Percentiles rank a stretch among this genome's conserved stretches.
These are phyloP conservation scores for Picathartes gymnocephalus DNA, from an alignment of 2,113 vertebrate species.

Conservation along the genomic window DNA sequence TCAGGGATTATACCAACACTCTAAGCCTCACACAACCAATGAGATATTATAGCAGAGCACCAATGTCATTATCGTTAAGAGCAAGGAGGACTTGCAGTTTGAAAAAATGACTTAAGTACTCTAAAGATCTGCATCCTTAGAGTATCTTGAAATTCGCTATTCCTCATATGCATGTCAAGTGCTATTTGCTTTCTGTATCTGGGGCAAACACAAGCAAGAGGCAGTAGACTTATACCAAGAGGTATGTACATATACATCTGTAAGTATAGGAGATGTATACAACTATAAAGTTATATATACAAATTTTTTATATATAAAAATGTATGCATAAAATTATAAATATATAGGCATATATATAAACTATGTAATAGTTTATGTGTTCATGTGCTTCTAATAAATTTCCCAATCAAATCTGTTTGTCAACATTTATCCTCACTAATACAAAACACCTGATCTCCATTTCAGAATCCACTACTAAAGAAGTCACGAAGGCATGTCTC, in stretches of 20 bases:
- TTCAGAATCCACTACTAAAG: rapidly evolving
- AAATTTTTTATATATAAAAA: background rate
- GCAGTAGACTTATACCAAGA: background rate
- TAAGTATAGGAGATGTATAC: background rate
- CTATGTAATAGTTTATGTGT: background rate
- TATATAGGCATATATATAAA: background rate
- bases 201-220: background rate
- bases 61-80: background rate
- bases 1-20: background rate
- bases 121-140: background rate
- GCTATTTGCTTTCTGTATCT: background rate
- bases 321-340: background rate
- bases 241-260: background rate
- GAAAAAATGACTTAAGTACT: background rate
- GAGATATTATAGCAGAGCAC: background rate
- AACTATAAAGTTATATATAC: background rate
- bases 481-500: background rate
- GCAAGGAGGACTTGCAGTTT: background rate
- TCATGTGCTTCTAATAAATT: background rate
- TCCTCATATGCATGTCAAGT: background rate
- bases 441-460: background rate
- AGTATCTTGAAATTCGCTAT: background rate
- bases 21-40: background rate
- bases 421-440: background rate
- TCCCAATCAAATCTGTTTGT: background rate